Base-by-base conservation (phyloP, 2,888 invertebrate species). In the Caenorhabditis becei region DNA sequence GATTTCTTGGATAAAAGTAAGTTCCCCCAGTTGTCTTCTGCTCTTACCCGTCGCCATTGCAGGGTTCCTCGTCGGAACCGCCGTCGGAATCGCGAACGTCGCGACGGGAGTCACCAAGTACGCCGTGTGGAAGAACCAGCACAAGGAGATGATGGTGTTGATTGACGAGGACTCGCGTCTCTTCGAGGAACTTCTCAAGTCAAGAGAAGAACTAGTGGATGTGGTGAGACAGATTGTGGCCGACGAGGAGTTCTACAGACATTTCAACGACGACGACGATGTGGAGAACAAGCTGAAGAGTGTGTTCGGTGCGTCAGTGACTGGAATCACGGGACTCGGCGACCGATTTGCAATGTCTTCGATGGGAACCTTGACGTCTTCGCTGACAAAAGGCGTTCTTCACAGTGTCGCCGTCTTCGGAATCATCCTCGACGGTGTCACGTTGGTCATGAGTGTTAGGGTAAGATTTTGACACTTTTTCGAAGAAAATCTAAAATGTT, bases 361-460 rank as follows among this genome's bases (percentile, higher is more conserved):
- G 5, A 70, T 75, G 61, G 78, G 71, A 41, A 71, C 10, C 23
- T 59, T 86, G n/a, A 74, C 84, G 0, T 81, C 86, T 3, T 77
- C 78, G 18, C 62, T 86, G 4, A 77, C 75, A 41, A 82, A 83
- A 71, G 83, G 84, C 51, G 72, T 84, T 14, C 80, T 82, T 4
- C 86, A 86, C 62, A 78, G 80, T 10, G 84, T 83, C 14, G 86
- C 86, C 11, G 84, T 70, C 24, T 59, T 86, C 35, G 84, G 84
- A 51, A 86, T 86, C 24, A 58, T 81, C 11, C 49, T 86, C 5
- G 86, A 86, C 51, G 20, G 63, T 5, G 66, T 84, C n/a, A 81
- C 84, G 7, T 54, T 86, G 14, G 81, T 74, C 0, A 16, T 82
- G 75, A 78, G 77, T 16, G 84, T 75, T 11, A 80, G 74, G 47